phyloP scores from a whole-genome alignment of 1,140 invertebrate genomes.

The Ridgeia piscesae region DNA sequence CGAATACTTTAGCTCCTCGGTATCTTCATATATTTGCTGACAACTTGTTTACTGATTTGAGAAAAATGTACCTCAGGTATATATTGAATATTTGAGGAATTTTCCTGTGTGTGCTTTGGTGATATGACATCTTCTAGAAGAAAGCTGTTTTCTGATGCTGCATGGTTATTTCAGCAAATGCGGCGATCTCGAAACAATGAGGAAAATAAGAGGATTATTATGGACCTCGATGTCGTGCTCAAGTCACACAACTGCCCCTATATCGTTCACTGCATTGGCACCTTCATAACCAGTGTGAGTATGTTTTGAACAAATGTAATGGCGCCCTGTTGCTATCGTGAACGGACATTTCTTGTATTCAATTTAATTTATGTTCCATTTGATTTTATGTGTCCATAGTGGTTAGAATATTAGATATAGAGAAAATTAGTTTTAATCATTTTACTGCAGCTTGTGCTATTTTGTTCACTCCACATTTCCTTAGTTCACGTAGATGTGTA shows the following conservation, averaged over 20 bases:
- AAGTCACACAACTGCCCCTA: slow-evolving; percentile 95
- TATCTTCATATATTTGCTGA: too few relatives aligned
- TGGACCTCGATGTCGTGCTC: slow-evolving; percentile 96
- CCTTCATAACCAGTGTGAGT: slow-evolving; percentile 84
- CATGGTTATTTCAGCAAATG: slow-evolving; percentile 79
- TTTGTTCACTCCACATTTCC: too few relatives aligned
- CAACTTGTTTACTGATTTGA: too few relatives aligned
- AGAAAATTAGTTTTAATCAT: too few relatives aligned
- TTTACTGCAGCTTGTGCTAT: too few relatives aligned
- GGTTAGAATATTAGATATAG: not conserved
- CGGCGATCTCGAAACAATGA: slow-evolving; percentile 91
- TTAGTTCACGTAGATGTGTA: too few relatives aligned
- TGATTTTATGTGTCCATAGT: not conserved
- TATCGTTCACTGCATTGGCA: slow-evolving; percentile 95
- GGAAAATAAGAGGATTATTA: slow-evolving; percentile 96
- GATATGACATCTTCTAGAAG: not conserved
- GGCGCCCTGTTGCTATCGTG: not conserved
- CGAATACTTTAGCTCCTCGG: too few relatives aligned
- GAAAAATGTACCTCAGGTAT: too few relatives aligned
- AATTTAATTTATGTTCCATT: not conserved
- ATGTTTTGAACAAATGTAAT: not conserved
- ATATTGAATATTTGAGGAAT: not conserved
- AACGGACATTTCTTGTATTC: not conserved
- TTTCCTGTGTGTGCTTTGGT: not conserved
- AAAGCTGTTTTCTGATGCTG: slow-evolving; percentile 18